Evolutionary conservation across 2,797 vertebrate species (phyloP).

Genomic region (Pelochelys cantorii): DNA sequence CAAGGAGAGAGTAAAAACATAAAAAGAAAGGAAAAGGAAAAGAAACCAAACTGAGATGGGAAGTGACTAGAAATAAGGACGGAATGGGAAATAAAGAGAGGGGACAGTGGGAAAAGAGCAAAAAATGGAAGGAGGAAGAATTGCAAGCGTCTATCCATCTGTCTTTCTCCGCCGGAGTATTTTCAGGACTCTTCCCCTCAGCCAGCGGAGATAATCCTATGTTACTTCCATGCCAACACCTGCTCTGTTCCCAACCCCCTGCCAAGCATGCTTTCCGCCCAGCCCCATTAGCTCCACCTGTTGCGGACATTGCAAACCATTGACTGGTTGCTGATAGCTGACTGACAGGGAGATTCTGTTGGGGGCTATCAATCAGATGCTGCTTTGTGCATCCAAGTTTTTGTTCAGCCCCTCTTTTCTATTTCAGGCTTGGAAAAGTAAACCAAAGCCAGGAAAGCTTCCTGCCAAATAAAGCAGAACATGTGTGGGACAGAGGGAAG

Average conservation of each 20-base stretch:
- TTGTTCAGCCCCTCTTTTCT: neutral
- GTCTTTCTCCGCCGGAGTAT: conserved; percentile 20
- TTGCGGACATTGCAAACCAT: conserved; percentile 67
- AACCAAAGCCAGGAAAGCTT: neutral
- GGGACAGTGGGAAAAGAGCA: neutral
- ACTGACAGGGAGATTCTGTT: neutral
- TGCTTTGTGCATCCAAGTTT: conserved; percentile 21
- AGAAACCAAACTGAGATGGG: neutral
- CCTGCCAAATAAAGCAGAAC: neutral
- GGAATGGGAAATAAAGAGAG: neutral
- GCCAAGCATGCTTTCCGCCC: conserved; percentile 46
- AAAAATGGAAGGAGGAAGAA: neutral
- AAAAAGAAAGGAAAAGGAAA: neutral
- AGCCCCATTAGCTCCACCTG: conserved; percentile 74
- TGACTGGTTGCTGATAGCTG: conserved; percentile 56
- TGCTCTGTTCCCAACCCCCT: conserved; percentile 67
- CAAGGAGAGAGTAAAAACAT: neutral
- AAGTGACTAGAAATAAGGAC: neutral
- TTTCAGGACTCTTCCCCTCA: conserved; percentile 72
- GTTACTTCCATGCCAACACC: conserved; percentile 75
- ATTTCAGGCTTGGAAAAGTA: neutral
- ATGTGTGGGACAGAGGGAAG: neutral
- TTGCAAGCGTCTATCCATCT: neutral
- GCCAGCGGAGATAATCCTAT: conserved; percentile 71
- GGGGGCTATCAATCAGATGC: conserved; percentile 11